phyloP scores from a whole-genome alignment of 1,140 invertebrate genomes.

The Aphelinus atriplicis region DNA sequence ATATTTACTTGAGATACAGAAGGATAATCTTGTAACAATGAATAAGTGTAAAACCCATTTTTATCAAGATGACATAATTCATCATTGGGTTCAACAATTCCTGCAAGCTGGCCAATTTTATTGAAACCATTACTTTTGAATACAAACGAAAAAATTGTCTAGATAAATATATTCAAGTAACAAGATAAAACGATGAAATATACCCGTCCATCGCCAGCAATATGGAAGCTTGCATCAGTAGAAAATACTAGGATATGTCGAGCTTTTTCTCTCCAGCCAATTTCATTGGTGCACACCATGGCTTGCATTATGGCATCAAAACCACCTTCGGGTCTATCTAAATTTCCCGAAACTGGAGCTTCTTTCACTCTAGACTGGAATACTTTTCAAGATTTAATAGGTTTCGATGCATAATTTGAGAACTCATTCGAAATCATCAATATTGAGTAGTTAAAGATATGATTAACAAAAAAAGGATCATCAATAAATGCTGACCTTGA shows the following conservation, averaged over 20 bases:
- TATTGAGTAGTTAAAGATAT: slow-evolving; percentile 61
- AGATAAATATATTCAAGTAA: not conserved
- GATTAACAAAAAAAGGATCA: slow-evolving; percentile 60
- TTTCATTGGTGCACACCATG: slow-evolving; percentile 71
- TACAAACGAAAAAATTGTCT: not conserved
- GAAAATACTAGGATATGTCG: slow-evolving; percentile 72
- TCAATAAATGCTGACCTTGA: slow-evolving; percentile 60
- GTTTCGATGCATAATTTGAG: too few species aligned
- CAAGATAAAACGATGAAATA: not conserved
- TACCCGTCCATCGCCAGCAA: slow-evolving; percentile 75
- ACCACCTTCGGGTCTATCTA: slow-evolving; percentile 80
- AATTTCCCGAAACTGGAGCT: slow-evolving; percentile 73
- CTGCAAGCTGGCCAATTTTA: slow-evolving; percentile 70
- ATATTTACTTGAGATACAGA: slow-evolving; percentile 70
- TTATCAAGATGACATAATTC: slow-evolving; percentile 80
- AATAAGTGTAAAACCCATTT: slow-evolving; percentile 75
- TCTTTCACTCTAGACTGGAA: slow-evolving; percentile 60
- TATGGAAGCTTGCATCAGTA: slow-evolving; percentile 72
- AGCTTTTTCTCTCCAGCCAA: slow-evolving; percentile 73
- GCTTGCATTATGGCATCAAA: slow-evolving; percentile 85
- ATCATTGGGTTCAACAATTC: slow-evolving; percentile 88
- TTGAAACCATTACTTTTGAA: not conserved
- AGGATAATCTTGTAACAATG: slow-evolving; percentile 74
- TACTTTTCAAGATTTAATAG: too few species aligned
- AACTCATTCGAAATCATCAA: slow-evolving; percentile 5